A percentile compares a stretch with the other conserved stretches of the same genome.
Evolutionary conservation across 2,797 vertebrate genomes (phyloP).

Genomic region (Rousettus madagascariensis): DNA sequence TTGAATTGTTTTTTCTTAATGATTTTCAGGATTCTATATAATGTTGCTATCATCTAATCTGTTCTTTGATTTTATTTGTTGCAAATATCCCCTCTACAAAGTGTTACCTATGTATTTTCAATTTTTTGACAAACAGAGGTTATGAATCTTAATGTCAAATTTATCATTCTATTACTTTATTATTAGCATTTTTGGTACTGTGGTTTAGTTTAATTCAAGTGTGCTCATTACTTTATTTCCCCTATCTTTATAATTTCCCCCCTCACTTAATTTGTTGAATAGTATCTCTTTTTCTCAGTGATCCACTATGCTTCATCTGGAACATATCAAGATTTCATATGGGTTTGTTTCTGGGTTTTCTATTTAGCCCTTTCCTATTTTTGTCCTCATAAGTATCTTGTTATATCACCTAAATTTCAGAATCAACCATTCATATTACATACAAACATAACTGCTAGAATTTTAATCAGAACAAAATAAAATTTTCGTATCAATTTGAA

Average conservation of each 20-base stretch:
- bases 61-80: neutral
- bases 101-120: neutral
- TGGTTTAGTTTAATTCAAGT: neutral
- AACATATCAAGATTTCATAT: neutral
- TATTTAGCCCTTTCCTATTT: neutral
- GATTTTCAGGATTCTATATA: neutral
- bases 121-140: neutral
- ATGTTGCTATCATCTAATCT: neutral
- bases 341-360: neutral
- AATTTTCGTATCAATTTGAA: neutral
- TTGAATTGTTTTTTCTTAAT: constrained; percentile 12
- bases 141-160: constrained; percentile 5
- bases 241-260: neutral
- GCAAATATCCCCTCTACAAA: neutral
- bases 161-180: neutral
- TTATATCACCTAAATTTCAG: neutral
- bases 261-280: neutral
- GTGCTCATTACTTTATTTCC: neutral
- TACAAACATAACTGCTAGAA: neutral
- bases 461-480: neutral
- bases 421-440: neutral
- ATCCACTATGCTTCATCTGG: neutral
- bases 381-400: neutral
- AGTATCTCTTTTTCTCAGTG: neutral
- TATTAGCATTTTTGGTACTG: neutral